Percentiles rank a stretch among this genome's conserved stretches.
phyloP scores from a whole-genome alignment of 2,113 vertebrate species.

The Psilopogon haemacephalus region DNA sequence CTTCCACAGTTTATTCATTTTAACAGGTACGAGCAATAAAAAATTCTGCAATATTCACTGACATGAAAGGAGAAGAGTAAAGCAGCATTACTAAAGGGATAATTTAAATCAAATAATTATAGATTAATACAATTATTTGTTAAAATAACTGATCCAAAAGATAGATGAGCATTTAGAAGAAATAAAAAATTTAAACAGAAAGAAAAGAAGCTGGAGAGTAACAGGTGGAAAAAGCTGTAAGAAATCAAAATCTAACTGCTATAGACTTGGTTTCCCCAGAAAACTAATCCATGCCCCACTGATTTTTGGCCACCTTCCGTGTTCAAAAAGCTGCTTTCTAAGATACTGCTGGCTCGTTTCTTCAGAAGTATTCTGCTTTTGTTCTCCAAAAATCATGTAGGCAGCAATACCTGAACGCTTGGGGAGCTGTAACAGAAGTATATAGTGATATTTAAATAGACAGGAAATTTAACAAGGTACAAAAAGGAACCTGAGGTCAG shows the following conservation, averaged over 20 bases:
- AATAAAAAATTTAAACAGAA: background rate
- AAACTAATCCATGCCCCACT: background rate
- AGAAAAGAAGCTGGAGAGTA: background rate
- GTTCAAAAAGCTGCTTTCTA: background rate
- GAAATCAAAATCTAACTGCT: background rate
- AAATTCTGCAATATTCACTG: background rate
- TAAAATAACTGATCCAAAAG: background rate
- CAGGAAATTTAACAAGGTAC: background rate
- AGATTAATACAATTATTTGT: background rate
- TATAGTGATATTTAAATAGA: background rate
- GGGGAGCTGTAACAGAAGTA: background rate
- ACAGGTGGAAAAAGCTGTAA: background rate
- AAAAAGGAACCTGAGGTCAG: background rate
- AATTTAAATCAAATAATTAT: background rate
- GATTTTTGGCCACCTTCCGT: background rate
- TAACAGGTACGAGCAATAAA: background rate
- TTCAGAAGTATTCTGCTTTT: background rate
- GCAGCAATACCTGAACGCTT: background rate
- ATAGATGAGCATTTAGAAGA: background rate
- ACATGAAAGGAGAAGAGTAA: background rate
- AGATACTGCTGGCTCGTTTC: background rate
- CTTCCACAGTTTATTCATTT: background rate
- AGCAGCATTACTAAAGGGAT: background rate
- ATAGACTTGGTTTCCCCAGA: background rate
- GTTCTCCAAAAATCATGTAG: background rate